These are phyloP conservation scores for Epizoanthus ramosus DNA, from an alignment of 92 coral and sea anemone species.

Conservation along the genomic window DNA sequence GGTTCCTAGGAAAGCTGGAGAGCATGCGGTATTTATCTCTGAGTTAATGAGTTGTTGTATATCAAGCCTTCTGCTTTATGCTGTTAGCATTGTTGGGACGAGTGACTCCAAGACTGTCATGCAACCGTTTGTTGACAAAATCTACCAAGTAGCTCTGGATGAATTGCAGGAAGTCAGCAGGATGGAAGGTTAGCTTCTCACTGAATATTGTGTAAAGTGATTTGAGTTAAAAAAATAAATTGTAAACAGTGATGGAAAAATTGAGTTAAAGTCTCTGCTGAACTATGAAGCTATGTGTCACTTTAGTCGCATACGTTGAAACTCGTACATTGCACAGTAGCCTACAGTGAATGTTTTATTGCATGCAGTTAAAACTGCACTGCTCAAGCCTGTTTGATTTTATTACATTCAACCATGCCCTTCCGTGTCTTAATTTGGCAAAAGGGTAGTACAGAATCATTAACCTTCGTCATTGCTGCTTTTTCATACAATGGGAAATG, in stretches of 20 bases:
- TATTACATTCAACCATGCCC: no score
- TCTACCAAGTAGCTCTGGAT: slow-evolving; percentile 43
- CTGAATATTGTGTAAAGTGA: not conserved
- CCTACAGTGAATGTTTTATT: no score
- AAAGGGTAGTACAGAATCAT: no score
- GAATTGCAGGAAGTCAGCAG: slow-evolving; percentile 40
- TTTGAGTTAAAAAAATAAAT: not conserved
- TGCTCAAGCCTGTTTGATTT: no score
- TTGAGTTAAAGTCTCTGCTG: no score
- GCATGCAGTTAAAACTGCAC: no score
- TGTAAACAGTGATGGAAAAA: not conserved
- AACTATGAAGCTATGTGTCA: no score
- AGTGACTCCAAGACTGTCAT: slow-evolving; percentile 21
- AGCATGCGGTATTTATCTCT: not conserved
- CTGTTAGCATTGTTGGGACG: slow-evolving; percentile 32
- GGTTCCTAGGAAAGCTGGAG: slow-evolving; percentile 30
- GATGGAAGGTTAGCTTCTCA: slow-evolving; percentile 29
- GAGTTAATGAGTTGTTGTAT: slow-evolving; percentile 42
- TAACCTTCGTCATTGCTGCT: no score
- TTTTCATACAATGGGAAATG: no score
- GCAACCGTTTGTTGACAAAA: slow-evolving; percentile 57
- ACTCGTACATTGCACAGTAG: no score
- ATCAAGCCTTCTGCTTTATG: slow-evolving; percentile 46
- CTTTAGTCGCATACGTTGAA: no score
- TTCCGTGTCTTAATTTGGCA: no score